Percentiles rank a stretch among this genome's conserved stretches.
phyloP scores from a whole-genome alignment of 2,113 vertebrate genomes.

The Chrysochloris asiatica region DNA sequence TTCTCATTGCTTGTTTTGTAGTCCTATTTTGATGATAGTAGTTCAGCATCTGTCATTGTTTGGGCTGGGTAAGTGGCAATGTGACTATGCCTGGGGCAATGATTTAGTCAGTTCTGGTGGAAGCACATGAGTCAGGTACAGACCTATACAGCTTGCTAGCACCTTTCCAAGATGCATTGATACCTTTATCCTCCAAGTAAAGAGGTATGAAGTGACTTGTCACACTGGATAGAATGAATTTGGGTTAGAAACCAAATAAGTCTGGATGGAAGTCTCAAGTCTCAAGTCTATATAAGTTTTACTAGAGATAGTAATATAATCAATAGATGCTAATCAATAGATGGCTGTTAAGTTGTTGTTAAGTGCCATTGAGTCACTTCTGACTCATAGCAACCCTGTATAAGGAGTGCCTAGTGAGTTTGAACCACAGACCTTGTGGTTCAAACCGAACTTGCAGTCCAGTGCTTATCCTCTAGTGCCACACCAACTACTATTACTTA shows the following conservation, averaged over 20 bases:
- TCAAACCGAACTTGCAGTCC: too few relatives aligned
- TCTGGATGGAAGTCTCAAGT: too few relatives aligned
- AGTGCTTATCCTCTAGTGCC: too few relatives aligned
- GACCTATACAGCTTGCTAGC: not conserved
- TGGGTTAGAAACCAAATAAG: not conserved
- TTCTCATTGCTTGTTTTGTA: conserved; percentile 5
- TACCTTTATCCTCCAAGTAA: not conserved
- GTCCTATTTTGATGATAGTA: not conserved
- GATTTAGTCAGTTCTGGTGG: not conserved
- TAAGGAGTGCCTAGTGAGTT: too few relatives aligned
- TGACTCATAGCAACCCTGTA: too few relatives aligned
- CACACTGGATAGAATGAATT: not conserved
- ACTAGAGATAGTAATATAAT: not conserved
- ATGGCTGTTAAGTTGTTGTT: too few relatives aligned
- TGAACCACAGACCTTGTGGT: too few relatives aligned
- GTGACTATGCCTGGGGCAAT: not conserved
- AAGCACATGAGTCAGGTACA: not conserved
- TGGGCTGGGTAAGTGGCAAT: not conserved
- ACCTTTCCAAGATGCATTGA: not conserved
- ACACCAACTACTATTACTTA: too few relatives aligned
- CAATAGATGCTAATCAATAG: not conserved
- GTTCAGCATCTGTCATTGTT: not conserved
- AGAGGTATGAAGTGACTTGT: not conserved
- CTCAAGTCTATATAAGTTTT: not conserved
- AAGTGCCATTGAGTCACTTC: too few relatives aligned